Conservation (phyloP, 2,888 invertebrate species). For the Chorisops tibialis region DNA sequence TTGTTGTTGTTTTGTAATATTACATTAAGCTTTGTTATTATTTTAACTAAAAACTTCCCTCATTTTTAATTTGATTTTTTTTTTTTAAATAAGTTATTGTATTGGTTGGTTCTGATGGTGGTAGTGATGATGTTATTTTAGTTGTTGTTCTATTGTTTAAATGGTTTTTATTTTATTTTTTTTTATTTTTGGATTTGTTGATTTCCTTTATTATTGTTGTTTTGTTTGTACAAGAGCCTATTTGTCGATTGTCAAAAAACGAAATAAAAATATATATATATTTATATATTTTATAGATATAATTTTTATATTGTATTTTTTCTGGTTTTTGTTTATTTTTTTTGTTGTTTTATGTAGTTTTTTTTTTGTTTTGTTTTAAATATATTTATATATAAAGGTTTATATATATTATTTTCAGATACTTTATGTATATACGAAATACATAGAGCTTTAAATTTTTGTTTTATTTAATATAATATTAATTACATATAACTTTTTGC, state of each 20-base stretch:
- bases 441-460: conserved; percentile 31
- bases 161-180: conserved; percentile 3
- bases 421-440: conserved; percentile 9
- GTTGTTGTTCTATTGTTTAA: conserved; percentile 19
- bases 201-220: conserved; percentile 29
- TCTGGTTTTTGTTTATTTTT: conserved; percentile 20
- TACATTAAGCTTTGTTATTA: too few species aligned
- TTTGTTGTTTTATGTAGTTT: conserved; percentile 11
- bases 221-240: conserved; percentile 51
- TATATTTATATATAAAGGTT: conserved; percentile 11
- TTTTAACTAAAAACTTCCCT: too few species aligned
- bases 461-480: conserved; percentile 25
- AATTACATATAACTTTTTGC: conserved; percentile 6
- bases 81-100: too few species aligned
- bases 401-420: conserved; percentile 4
- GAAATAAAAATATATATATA: conserved; percentile 44
- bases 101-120: too few species aligned
- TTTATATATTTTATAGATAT: conserved; percentile 32
- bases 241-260: conserved; percentile 55
- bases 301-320: conserved; percentile 10
- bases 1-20: conserved; percentile 27
- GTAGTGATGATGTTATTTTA: too few species aligned
- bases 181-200: conserved; percentile 20
- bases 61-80: too few species aligned
- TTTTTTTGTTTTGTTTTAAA: conserved; percentile 24